Evolutionary conservation across 23 tunicate species (phyloP), one percentile per base, ranked within the genome.

Genomic region (Trididemnum clinides): DNA sequence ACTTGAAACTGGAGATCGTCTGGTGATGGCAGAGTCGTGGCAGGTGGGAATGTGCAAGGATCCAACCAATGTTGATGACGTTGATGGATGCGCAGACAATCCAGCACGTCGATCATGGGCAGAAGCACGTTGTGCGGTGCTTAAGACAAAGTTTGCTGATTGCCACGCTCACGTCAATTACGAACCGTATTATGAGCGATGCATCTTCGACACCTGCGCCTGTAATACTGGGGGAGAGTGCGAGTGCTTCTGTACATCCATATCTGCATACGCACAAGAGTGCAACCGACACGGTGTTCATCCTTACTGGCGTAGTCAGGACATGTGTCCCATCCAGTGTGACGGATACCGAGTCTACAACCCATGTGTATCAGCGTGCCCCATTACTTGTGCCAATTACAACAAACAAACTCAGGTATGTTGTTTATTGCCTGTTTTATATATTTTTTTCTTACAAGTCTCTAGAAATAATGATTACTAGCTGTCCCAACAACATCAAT

Each of bases 171-270:
- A 94, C 34, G 98, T 94, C 7, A 92, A 86, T 49, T 82, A 82
- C 23, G 98, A 94, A 22, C 90, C 90, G n/a, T 94, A 85, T 72
- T 94, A 94, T 37, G 92, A 94, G 77, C 87, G 98, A 18, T 94
- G 98, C 49, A 81, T 89, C 2, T 94, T 84, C 71, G 98, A 94
- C 84, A 89, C 98, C 1, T 94, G 98, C 65, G 98, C 93, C 15
- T 94, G 98, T 54, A 82, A 94, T 84, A 89, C 88, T 12, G 98
- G 98, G 28, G 98, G 98, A 25, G 98, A 94, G 36, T 94, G 98
- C 80, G 98, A 94, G 65, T 94, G 98, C 72, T 94, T 94, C 74
- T 94, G 98, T 65, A 94, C 98, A 34, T 95, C 98, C 1, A 95
- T 94, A 0, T 90, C 98, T 4, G 98, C 98, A 7, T 94, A 94